Percentiles rank a stretch among this genome's conserved stretches.
Conservation (phyloP, 2,888 invertebrate genomes). For the Augiades crinisus region DNA sequence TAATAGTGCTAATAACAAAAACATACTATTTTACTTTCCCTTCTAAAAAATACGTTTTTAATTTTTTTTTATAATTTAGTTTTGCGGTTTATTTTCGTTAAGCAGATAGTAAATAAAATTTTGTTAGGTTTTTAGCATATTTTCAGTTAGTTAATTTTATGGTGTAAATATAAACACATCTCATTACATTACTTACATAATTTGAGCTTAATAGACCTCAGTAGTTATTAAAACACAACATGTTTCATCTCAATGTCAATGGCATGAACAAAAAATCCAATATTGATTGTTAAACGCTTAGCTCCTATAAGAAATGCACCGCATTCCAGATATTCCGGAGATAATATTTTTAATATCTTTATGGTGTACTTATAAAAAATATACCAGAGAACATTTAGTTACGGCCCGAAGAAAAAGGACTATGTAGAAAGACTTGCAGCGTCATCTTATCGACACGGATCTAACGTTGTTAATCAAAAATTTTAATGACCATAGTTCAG, state of each 20-base stretch:
- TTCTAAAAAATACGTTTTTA: no score
- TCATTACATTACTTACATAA: not conserved
- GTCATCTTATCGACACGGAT: constrained; percentile 79
- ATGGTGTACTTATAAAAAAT: constrained; percentile 51
- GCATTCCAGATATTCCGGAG: constrained; percentile 56
- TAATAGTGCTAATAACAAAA: no score
- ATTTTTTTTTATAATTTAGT: no score
- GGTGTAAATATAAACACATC: no score
- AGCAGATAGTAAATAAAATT: no score
- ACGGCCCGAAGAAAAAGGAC: constrained; percentile 71
- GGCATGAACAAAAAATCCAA: constrained; percentile 19
- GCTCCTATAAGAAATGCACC: constrained; percentile 35
- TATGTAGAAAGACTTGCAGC: constrained; percentile 60
- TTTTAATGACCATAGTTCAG: constrained; percentile 81
- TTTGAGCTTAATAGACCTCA: not conserved
- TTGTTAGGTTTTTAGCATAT: no score
- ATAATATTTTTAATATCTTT: constrained; percentile 69
- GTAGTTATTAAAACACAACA: not conserved
- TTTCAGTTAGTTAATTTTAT: no score
- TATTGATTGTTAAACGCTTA: constrained; percentile 22
- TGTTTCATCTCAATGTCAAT: constrained; percentile 8
- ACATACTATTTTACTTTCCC: no score
- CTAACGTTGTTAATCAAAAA: constrained; percentile 80
- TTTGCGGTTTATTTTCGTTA: no score
- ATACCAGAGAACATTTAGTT: constrained; percentile 66